Base-by-base conservation (phyloP, 2,113 vertebrate species). In the Onychostruthus taczanowskii region DNA sequence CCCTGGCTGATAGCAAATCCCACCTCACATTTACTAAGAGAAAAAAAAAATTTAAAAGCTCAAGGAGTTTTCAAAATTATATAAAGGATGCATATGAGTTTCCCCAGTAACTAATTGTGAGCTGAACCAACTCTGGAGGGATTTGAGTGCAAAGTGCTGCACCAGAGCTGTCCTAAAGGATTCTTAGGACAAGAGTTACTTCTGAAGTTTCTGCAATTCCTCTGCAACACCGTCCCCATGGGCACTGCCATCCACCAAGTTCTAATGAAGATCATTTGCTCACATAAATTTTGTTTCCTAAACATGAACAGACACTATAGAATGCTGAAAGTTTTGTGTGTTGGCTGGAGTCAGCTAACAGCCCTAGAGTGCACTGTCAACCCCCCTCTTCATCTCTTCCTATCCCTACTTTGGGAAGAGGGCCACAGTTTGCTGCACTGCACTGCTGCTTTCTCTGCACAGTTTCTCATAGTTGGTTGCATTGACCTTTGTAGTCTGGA, bases 321-420 rank as follows among this genome's bases (percentile, higher is more conserved):
- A 0, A 46, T 7, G 23, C 14, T 27, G 21, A 85, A 64, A 0
- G 0, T 7, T 18, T 10, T 6, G 6, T 11, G 27, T 9, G 8
- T 7, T 39, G 39, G 24, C 2, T 63, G 68, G 58, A 67, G 31
- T 13, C 21, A 59, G 11, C 46, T 74, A 53, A 33, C 11, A 67
- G 53, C 43, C 79, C 37, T 3, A 3, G 20, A 43, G 12, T 1
- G 3, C 24, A 7, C 23, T 5, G 2, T 5, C 31, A 80, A 2
- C 46, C 52, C 37, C n/a, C 30, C 12, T 31, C 35, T 7, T 22
- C 6, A 0, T 4, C 16, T 21, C 20, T 2, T 46, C 27, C 43
- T 18, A 28, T 7, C 58, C 55, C 31, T 15, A 0, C 9, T 46
- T 69, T 30, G 30, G 68, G 39, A 56, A 69, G 28, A 56, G 5